Base-by-base conservation (phyloP, 2,113 vertebrate species). In the Chlorodrepanis virens region DNA sequence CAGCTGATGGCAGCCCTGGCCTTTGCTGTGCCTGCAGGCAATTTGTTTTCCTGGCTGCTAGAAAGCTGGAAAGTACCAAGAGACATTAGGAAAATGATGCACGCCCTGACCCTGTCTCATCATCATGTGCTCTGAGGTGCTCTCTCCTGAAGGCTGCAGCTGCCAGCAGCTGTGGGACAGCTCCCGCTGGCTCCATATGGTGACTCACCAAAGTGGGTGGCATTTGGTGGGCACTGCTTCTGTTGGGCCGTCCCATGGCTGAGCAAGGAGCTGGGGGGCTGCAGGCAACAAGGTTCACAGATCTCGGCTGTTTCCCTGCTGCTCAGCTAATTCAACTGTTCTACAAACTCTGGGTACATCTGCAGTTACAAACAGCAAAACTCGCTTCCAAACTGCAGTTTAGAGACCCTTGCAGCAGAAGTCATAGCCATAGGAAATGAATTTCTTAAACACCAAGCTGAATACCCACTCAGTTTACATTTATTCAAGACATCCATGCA, bases 41-140 rank as follows among this genome's bases (percentile, higher is more conserved):
- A 96, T 97, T 95, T 97, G 96, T 94, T 97, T 96, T 94, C 79
- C 81, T 77, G 83, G 50, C 84, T 85, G 87, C 72, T 71, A 49
- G 84, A 92, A 94, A 95, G 83, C 85, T 95, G 79, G 49, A 52
- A 74, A 70, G 89, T 42, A 91, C 72, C 47, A 53, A 65, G 94
- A 87, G 78, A 47, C 45, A 42, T 83, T 71, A 72, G n/a, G 81
- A 57, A 90, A 94, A 85, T 72, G 86, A 88, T 89, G 83, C 37
- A 69, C 0, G 1, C 87, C 82, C 87, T 87, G 80, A 83, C 56
- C 89, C 72, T 68, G n/a, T 76, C 89, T 92, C 60, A 90, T 92
- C 60, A 84, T 29, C 70, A 27, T 89, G 87, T 97, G 89, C 56
- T 60, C 4, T 9, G 83, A 76, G 81, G 65, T 24, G 27, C 45